Conservation (phyloP, 2,113 vertebrate species). For the Tympanuchus pallidicinctus region DNA sequence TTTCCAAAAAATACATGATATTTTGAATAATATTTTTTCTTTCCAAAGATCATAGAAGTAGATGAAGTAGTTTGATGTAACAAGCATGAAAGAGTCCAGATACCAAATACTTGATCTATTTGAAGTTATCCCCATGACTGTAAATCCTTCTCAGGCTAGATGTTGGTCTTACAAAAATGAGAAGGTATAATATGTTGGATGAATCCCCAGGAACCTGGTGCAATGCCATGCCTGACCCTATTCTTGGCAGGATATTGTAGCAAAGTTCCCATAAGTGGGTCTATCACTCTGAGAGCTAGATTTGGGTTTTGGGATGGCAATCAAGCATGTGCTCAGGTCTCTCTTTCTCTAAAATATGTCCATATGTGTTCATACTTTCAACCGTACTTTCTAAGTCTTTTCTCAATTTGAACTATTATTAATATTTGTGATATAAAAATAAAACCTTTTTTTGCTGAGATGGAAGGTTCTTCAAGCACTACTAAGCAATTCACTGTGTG, state of each 20-base stretch:
- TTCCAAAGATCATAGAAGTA: background rate
- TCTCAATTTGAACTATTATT: conserved; percentile 12
- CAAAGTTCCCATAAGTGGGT: background rate
- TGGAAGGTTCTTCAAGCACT: background rate
- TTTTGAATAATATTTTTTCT: background rate
- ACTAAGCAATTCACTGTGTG: background rate
- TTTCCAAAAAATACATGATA: background rate
- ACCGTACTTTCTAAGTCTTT: background rate
- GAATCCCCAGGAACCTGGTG: background rate
- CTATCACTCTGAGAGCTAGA: background rate
- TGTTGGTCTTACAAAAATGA: background rate
- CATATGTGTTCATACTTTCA: background rate
- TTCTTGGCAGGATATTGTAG: background rate
- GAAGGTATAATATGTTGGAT: background rate
- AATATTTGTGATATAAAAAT: conserved; percentile 24
- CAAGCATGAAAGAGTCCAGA: background rate
- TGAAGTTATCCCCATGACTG: background rate
- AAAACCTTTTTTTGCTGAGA: background rate
- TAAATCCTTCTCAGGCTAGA: background rate
- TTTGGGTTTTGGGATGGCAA: background rate
- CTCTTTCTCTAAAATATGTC: background rate
- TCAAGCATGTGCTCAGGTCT: background rate
- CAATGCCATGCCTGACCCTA: background rate
- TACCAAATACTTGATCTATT: background rate
- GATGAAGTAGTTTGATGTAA: background rate